Base-by-base conservation (phyloP, 2,888 invertebrate species). In the Ptilodon capucinus region DNA sequence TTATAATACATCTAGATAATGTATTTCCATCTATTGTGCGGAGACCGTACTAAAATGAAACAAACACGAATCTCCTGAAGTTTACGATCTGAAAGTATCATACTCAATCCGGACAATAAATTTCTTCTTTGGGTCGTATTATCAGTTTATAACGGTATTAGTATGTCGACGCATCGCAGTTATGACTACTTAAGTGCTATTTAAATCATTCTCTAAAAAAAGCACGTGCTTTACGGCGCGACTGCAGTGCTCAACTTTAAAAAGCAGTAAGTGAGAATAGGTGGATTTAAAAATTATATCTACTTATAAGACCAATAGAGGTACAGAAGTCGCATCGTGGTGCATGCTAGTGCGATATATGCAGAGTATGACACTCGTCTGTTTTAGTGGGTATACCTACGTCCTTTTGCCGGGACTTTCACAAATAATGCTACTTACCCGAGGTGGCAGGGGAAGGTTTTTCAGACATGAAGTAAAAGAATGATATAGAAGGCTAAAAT, bases 131-230 rank as follows among this genome's bases (percentile, higher is more conserved):
- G 59, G 63, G 53, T 66, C 72, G 63, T 72, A 72, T 64, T 69
- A 63, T 60, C 64, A 67, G 66, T 84, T 85, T 83, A 86, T 78
- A 74, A 71, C 67, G 68, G 66, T 74, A 81, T 86, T 82, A 86
- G 73, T 79, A 62, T 81, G 81, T 84, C 81, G 71, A 76, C 82
- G 68, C 64, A 61, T 54, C 58, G 64, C 56, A 60, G 75, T 80
- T 81, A 80, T 76, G 76, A 79, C 74, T 77, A 69, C 76, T 80
- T 81, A 79, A 82, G 71, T 61, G 76, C 72, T 70, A 76, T 79
- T 84, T 84, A 76, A 86, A 84, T 81, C 72, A 84, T 79, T 73
- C 83, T 84, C 79, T 68, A 60, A 79, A 81, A 81, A 81, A 77
- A 76, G 66, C 65, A 47, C 48, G 43, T 50, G 51, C 58, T 53